Evolutionary conservation across 2,888 invertebrate genomes (phyloP), one percentile per base, ranked within the genome.

Genomic region (Terebella lapidaria): DNA sequence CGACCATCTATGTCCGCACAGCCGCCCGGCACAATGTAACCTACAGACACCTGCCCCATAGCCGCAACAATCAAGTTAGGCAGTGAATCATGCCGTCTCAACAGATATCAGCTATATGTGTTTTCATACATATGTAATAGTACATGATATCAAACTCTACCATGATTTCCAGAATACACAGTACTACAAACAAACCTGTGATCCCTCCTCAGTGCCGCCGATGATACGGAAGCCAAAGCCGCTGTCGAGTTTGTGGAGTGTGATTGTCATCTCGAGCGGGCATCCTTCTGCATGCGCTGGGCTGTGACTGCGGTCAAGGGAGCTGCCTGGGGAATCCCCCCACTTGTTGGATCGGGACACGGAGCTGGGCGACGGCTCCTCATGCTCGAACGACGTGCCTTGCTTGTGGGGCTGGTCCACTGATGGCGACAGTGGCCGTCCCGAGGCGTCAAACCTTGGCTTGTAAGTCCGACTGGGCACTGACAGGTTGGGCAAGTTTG

Each of bases 191-290:
- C 67, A 63, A 81, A 96, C 88, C 86, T 88, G 80, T 66, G 94
- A 93, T 60, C 94, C 92, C 83, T 97, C 96, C 82, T 97, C 97
- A 0, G 93, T 93, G 46, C 99, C 99, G 25, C 97, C 97, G 30
- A 97, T 92, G 76, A 99, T 94, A 64, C 97, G 86, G 83, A 99
- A 99, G 5, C 97, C 99, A 83, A 99, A 99, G 1, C 97, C 97
- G 59, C 89, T 89, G 42, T 92, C 90, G 71, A 93, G 92, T n/a
- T 94, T 86, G 54, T 90, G 89, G 56, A 97, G 82, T 0, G 91
- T 89, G 5, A 96, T 89, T 60, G 87, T 81, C 68, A 90, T 87
- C 71, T 89, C 89, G 49, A 88, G 54, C 5, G 62, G 67, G 27
- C 74, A 73, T 18, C 69, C 70, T 20, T 63, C 63, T 1, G 60